A percentile compares a stretch with the other conserved stretches of the same genome.
phyloP scores from a whole-genome alignment of 2,113 vertebrate genomes.

The Labeo rohita region DNA sequence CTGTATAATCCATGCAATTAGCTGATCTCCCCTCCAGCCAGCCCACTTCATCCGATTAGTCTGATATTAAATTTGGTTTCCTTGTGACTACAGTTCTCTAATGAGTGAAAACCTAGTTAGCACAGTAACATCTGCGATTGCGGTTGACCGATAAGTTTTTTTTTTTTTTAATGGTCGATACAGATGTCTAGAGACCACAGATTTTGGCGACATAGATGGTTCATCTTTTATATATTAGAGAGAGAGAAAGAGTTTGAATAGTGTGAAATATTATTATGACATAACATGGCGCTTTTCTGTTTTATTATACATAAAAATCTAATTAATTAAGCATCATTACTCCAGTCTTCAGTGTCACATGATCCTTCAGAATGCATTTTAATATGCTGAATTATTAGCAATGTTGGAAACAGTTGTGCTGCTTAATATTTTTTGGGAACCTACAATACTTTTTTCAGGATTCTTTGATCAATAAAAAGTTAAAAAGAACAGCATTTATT shows the following conservation, averaged over 20 bases:
- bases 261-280: too few species aligned
- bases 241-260: background rate
- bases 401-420: too few species aligned
- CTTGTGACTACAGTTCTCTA: slow-evolving; percentile 46
- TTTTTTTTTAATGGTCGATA: background rate
- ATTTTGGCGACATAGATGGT: background rate
- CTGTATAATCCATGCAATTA: slow-evolving; percentile 7
- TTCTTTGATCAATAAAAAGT: too few species aligned
- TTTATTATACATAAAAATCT: too few species aligned
- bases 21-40: background rate
- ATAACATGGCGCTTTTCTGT: too few species aligned
- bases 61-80: slow-evolving; percentile 55
- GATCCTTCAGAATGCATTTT: too few species aligned
- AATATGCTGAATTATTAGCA: too few species aligned
- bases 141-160: background rate
- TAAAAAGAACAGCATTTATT: too few species aligned
- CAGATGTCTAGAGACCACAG: background rate
- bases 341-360: too few species aligned
- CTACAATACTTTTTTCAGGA: too few species aligned
- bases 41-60: slow-evolving; percentile 52
- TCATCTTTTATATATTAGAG: background rate
- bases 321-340: too few species aligned
- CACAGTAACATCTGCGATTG: slow-evolving; percentile 26
- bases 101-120: slow-evolving; percentile 31
- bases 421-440: too few species aligned